Base-by-base conservation (phyloP, 2,797 vertebrate species). In the Petrocephalus sullivani region DNA sequence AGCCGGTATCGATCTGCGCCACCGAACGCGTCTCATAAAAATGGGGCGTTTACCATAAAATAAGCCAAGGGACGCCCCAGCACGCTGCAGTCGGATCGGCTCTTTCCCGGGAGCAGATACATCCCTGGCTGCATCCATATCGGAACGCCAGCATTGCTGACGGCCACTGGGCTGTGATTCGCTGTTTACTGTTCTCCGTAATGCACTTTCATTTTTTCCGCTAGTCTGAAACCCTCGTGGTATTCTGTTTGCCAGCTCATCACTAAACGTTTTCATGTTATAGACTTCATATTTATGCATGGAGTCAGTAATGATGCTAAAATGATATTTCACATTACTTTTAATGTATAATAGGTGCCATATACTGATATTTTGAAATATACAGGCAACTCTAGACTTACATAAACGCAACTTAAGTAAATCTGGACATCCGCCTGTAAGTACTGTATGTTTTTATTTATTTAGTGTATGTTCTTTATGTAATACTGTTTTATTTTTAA, bases 1-100 rank as follows among this genome's bases (percentile, higher is more conserved):
- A 56, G 49, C 61, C 83, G 33, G 85, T 90, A 91, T 90, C 91
- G 91, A 93, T 92, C 81, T 60, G 81, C 37, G 85, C 61, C 88
- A 23, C 53, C 87, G 88, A 81, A 89, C 56, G 37, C 53, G 78
- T 56, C 91, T 91, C 86, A 88, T 46, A 54, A 87, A 1, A 87
- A 88, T 90, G 0, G 1, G 89, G 87, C 88, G 75, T 91, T 92
- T 90, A 90, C 78, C 2, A n/a, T 84, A 88, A 49, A 53, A 64
- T 46, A 23, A 28, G 46, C 19, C 0, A 41, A 88, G 37, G 9
- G 85, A 64, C 12, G 28, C 51, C 21, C 37, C 83, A 23, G 54
- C 46, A 56, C n/a, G 41, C 81, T 75, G 91, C 87, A 56, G 75
- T 60, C 89, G 85, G 89, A 91, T 75, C 56, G 85, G 87, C 21